Base-by-base conservation (phyloP, 2,113 vertebrate genomes). In the Trematomus loennbergii region DNA sequence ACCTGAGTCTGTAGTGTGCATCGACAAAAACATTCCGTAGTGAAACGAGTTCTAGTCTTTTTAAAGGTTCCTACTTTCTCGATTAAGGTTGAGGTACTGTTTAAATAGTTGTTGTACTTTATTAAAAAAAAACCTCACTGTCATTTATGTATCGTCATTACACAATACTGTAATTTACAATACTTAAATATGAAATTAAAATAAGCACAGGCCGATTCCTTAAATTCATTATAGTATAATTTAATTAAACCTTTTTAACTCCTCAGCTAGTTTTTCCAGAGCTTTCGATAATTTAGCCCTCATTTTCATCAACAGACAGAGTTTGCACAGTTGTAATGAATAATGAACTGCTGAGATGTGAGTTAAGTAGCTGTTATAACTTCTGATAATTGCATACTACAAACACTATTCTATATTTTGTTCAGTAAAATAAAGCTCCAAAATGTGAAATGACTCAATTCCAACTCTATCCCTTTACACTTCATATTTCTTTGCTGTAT, bases 11-110 rank as follows among this genome's bases (percentile, higher is more conserved):
- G 3, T 3, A 3, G n/a, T 0, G 84, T 83, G 40, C 79, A 48
- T 20, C 72, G 25, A 13, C 3, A 53, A 87, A 78, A 87, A 88
- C 53, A 73, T 3, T 86, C 89, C 90, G 90, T 13, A 0, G 1
- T 12, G 82, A 79, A 90, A 87, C 70, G 8, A 48, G 22, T 8
- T 13, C 3, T 40, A 40, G 18, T 54, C 3, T 1, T 16, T 46
- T 46, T 13, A 62, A 86, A 63, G 43, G 61, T 74, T 82, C 90
- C 80, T 15, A 57, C 36, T 1, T 40, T 4, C 1, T 33, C 9
- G 1, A 48, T 20, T 2, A 61, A 17, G 45, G 29, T 49, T 15
- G n/a, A 29, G 10, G 9, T 3, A 4, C 36, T 12, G 16, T 50
- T 20, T 15, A 20, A 9, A 40, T 46, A 25, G 29, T 29, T 29